Evolutionary conservation across 2,797 vertebrate genomes (phyloP).

Genomic region (Pagetopsis macropterus): DNA sequence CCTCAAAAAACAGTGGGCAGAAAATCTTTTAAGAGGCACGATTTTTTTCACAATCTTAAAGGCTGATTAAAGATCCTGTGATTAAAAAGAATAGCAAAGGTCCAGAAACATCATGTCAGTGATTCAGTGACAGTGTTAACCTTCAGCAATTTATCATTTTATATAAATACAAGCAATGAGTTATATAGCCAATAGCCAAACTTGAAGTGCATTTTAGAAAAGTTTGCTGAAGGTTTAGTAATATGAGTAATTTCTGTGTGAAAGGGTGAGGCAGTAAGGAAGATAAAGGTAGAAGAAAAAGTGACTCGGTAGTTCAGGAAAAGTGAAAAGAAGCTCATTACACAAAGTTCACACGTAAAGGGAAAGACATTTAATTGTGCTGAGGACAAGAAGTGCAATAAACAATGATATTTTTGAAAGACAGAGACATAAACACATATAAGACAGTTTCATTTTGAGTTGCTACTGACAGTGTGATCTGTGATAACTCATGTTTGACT

Average conservation of each 20-base stretch:
- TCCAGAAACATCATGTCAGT: slow-evolving; percentile 3
- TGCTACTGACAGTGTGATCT: slow-evolving; percentile 17
- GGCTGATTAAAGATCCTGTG: slow-evolving; percentile 5
- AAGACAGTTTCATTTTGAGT: slow-evolving; percentile 26
- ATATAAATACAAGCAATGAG: background rate
- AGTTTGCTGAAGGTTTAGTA: slow-evolving; percentile 20
- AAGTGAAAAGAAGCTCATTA: slow-evolving; percentile 34
- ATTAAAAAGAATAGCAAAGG: slow-evolving; percentile 21
- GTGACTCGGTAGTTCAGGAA: slow-evolving; percentile 23
- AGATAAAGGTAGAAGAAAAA: slow-evolving; percentile 30
- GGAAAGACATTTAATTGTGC: slow-evolving; percentile 87
- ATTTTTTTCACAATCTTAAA: slow-evolving; percentile 9
- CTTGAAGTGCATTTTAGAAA: background rate
- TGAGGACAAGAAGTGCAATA: slow-evolving; percentile 83
- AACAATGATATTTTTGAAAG: slow-evolving; percentile 79
- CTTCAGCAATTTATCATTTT: slow-evolving; percentile 30
- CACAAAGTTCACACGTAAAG: slow-evolving; percentile 61
- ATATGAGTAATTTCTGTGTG: background rate
- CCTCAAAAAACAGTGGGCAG: background rate
- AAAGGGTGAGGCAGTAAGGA: slow-evolving; percentile 28
- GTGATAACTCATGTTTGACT: slow-evolving; percentile 37
- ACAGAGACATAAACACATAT: slow-evolving; percentile 62
- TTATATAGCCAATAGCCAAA: background rate
- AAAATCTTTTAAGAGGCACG: slow-evolving; percentile 1
- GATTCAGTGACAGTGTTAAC: slow-evolving; percentile 8